Conservation (phyloP, 2,797 vertebrate genomes). For the Sebastes kiyomatsui region DNA sequence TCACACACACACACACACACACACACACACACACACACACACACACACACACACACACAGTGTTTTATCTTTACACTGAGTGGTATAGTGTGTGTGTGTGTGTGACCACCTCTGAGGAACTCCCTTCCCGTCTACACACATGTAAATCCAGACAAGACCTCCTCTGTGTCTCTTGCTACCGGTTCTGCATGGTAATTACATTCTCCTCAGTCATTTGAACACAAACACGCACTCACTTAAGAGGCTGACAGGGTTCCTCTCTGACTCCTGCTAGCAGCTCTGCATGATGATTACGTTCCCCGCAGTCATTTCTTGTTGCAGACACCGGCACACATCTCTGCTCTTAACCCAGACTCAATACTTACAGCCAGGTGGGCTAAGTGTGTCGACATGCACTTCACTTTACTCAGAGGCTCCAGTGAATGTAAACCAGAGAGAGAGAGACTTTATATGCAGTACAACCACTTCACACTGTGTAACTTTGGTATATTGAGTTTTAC, state of each 20-base stretch:
- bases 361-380: neutral
- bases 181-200: slow-evolving; percentile 14
- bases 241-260: slow-evolving; percentile 14
- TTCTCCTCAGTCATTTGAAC: neutral
- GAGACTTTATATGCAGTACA: neutral
- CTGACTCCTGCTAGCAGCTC: slow-evolving; percentile 3
- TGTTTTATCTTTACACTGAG: neutral
- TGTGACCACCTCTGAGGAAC: slow-evolving; percentile 8
- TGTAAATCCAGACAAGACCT: slow-evolving; percentile 28
- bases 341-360: neutral
- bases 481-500: no score
- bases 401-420: neutral
- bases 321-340: neutral
- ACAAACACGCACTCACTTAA: neutral
- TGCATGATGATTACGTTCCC: slow-evolving; percentile 25
- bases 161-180: slow-evolving; percentile 1
- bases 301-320: neutral
- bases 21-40: neutral
- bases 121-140: slow-evolving; percentile 3
- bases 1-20: neutral
- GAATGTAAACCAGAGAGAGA: neutral
- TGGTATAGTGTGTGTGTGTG: neutral
- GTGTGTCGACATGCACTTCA: neutral
- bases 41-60: neutral
- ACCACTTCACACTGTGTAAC: neutral